Conservation (phyloP, 2,113 vertebrate species). For the Orientallactaga bullata region DNA sequence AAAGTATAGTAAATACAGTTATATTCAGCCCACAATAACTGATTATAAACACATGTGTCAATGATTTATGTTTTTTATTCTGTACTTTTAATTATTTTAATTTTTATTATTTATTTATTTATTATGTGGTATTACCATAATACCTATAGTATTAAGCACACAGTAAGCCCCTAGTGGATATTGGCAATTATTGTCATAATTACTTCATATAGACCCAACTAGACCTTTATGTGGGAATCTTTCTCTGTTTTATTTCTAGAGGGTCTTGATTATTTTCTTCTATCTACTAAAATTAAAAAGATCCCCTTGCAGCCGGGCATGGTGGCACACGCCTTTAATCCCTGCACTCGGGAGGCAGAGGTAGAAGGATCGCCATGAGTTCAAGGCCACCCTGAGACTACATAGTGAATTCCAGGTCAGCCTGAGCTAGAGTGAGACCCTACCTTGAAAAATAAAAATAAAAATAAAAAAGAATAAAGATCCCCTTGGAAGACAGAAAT, state of each 20-base stretch:
- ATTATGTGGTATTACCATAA: not conserved
- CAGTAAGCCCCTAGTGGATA: not conserved
- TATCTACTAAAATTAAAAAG: conserved; percentile 40
- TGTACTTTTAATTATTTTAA: not conserved
- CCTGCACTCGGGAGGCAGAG: too few species aligned
- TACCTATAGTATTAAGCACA: not conserved
- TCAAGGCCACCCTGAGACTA: too few species aligned
- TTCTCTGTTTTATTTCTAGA: not conserved
- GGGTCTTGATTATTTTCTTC: conserved; percentile 16
- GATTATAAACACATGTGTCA: not conserved
- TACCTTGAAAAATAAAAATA: too few species aligned
- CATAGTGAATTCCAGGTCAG: too few species aligned
- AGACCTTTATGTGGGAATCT: conserved; percentile 37
- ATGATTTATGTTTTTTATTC: not conserved
- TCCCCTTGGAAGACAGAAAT: conserved; percentile 48
- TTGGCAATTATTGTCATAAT: conserved; percentile 37
- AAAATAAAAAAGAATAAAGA: too few species aligned
- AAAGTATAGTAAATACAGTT: not conserved
- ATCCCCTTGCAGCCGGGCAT: too few species aligned
- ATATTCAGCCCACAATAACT: too few species aligned
- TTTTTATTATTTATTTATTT: not conserved
- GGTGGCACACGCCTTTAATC: too few species aligned
- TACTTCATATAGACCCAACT: conserved; percentile 48
- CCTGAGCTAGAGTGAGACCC: too few species aligned
- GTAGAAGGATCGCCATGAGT: too few species aligned